Evolutionary conservation across 1,140 invertebrate species (phyloP), one percentile per base, ranked within the genome.

Genomic region (Geopemphigus sp.): DNA sequence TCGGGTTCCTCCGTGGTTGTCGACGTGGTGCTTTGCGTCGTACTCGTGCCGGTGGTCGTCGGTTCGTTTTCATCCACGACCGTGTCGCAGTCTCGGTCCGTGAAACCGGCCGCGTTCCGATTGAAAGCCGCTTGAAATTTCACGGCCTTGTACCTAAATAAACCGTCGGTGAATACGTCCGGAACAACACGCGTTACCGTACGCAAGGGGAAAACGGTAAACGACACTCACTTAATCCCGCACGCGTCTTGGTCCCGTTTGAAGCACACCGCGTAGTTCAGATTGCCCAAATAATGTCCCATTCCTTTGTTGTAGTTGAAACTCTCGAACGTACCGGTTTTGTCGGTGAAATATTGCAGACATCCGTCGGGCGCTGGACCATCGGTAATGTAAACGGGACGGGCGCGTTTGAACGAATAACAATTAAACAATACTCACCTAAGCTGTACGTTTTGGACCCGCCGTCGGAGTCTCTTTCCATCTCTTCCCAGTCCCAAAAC

Each of bases 331-430:
- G 84, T 85, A 14, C 89, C 90, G 1, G 84, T 82, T 12, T 86
- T 81, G 56, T 89, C 88, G 0, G 88, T 89, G 83, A 87, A 90
- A 85, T 90, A 91, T 81, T 91, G 90, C 19, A 91, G 85, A 81
- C 89, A 91, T 53, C 90, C 90, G 0, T 86, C 84, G 0, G 90
- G 90, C 5, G 90, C 90, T 89, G 83, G 12, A 68, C 8, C 10
- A 12, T 50, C 14, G 47, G 11, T 5, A 66, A 45, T 22, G 63
- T 47, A 45, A 45, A 45, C 11, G 39, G 39, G 6, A 50, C n/a
- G n/a, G n/a, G n/a, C n/a, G n/a, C n/a, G n/a, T 50, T 50, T 12
- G 14, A 66, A 66, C 11, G 15, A 66, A 66, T 39, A 3, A 8
- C 32, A 8, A 39, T 8, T 8, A 8, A 39, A 3, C 32, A 14